Percentiles rank a stretch among this genome's conserved stretches.
Evolutionary conservation across 2,888 invertebrate species (phyloP).

Genomic region (Norana najaformis): DNA sequence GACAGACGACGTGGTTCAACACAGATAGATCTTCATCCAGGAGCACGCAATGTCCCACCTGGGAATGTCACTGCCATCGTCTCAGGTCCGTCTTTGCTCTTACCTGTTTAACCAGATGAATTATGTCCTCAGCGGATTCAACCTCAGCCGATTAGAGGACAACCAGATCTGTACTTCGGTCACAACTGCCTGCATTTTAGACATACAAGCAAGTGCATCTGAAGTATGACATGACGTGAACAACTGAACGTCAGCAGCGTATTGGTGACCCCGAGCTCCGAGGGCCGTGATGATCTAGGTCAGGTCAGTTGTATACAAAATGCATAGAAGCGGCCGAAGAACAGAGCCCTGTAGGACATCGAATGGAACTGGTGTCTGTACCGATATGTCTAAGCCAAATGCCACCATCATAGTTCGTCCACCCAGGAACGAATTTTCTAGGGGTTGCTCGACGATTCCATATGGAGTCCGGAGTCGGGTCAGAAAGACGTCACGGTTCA

Average conservation of each 20-base stretch:
- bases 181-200: too few relatives aligned
- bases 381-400: not conserved
- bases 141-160: too few relatives aligned
- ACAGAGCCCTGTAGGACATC: not conserved
- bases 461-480: not conserved
- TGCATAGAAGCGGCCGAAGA: too few relatives aligned
- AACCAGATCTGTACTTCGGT: too few relatives aligned
- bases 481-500: not conserved
- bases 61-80: too few relatives aligned
- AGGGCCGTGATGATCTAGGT: not conserved
- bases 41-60: too few relatives aligned
- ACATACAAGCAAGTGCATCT: too few relatives aligned
- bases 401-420: not conserved
- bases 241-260: too few relatives aligned
- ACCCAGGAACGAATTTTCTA: not conserved
- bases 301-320: not conserved
- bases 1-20: not conserved
- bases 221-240: too few relatives aligned
- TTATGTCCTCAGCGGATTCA: too few relatives aligned
- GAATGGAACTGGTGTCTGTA: not conserved
- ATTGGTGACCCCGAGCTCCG: too few relatives aligned
- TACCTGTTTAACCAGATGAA: not conserved
- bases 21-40: not conserved
- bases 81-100: not conserved
- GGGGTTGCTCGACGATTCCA: not conserved